Base-by-base conservation (phyloP, 2,797 vertebrate genomes). In the Lutjanus campechanus region DNA sequence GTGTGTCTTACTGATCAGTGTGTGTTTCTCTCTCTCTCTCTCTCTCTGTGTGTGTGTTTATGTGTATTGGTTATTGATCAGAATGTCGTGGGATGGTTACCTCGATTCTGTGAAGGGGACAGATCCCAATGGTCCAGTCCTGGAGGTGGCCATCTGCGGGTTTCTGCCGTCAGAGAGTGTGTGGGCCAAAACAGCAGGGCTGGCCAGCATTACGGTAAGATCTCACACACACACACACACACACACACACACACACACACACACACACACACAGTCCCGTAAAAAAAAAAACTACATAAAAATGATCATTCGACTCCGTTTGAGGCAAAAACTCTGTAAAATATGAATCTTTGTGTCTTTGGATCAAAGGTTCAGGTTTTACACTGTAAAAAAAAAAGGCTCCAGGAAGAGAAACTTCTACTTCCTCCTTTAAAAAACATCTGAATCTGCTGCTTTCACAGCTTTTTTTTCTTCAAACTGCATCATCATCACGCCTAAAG, bases 101-200 rank as follows among this genome's bases (percentile, higher is more conserved):
- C 1, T 83, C 1, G 0, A 0, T 0, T 7, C 0, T 0, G 1
- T 86, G 11, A 19, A 0, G 19, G 1, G 0, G 0, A 0, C 0
- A 0, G 16, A 17, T 0, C 0, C 1, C 0, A 22, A 1, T 2
- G 56, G 41, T 4, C 0, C 2, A 0, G 36, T 77, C 12, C 4
- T 0, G 0, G 40, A 71, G 0, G 82, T 40, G 0, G 77, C 61
- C 1, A 72, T 89, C 59, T 68, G 25, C 0, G 69, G 79, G 13
- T n/a, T n/a, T n/a, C n/a, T n/a, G n/a, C n/a, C n/a, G n/a, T 0
- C 3, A 0, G 13, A 58, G 19, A 0, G 0, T 1, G 8, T 55
- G 6, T 88, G 82, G 84, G 70, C 64, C 8, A 0, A 0, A 11
- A 1, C 53, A 0, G 0, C 0, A 0, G 29, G 6, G 8, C 9